These are phyloP conservation scores for Pasiphila rectangulata DNA, from an alignment of 2,888 invertebrate genomes.

Conservation along the genomic window DNA sequence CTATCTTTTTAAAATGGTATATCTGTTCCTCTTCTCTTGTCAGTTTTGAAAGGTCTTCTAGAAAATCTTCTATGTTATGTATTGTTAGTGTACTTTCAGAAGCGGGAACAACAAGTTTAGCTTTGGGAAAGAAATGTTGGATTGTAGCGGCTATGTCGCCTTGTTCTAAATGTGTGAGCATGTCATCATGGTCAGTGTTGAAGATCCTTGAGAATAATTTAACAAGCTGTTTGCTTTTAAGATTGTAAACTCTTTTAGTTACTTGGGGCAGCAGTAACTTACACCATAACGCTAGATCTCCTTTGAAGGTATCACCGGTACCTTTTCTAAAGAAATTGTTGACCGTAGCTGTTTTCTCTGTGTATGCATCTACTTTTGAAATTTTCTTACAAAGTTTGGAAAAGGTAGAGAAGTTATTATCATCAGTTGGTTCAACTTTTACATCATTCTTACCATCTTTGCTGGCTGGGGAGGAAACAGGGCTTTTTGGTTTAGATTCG, in stretches of 20 bases:
- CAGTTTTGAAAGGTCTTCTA: constrained; percentile 86
- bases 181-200: constrained; percentile 85
- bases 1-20: constrained; percentile 86
- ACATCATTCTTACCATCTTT: constrained; percentile 29
- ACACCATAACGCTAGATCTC: constrained; percentile 90
- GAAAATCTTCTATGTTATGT: constrained; percentile 87
- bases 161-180: constrained; percentile 92
- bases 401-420: constrained; percentile 89
- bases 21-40: constrained; percentile 95
- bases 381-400: constrained; percentile 88
- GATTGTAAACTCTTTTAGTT: constrained; percentile 92
- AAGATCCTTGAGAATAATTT: constrained; percentile 94
- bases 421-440: constrained; percentile 62
- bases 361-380: constrained; percentile 88
- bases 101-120: constrained; percentile 80
- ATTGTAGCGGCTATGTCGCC: constrained; percentile 96
- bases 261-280: constrained; percentile 91
- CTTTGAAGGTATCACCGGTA: constrained; percentile 84
- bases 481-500: constrained; percentile 39
- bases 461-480: constrained; percentile 8
- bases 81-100: constrained; percentile 86
- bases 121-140: constrained; percentile 86
- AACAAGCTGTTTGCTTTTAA: constrained; percentile 94
- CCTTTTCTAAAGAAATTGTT: constrained; percentile 84
- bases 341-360: constrained; percentile 88